A percentile compares a stretch with the other conserved stretches of the same genome.
Conservation (phyloP, 2,888 invertebrate species). For the Drosophila formosana region DNA sequence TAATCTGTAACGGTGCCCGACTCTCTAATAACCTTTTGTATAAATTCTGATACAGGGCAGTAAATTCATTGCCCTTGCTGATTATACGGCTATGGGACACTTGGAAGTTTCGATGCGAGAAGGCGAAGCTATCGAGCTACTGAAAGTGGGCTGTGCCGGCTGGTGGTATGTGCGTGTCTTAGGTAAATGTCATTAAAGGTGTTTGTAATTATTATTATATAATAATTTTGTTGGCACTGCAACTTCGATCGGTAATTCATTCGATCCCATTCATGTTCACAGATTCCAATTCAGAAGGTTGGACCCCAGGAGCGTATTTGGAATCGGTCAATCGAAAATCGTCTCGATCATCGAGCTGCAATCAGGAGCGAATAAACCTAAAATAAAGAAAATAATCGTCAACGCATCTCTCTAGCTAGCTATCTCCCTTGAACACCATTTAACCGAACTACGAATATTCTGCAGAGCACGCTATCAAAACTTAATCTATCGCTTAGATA, state of each 20-base stretch:
- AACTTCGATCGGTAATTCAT: background rate
- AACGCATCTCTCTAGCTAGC: background rate
- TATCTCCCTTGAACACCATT: slow-evolving; percentile 1
- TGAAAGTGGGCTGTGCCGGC: slow-evolving; percentile 97
- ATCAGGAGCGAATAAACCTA: slow-evolving; percentile 79
- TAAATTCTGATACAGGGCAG: slow-evolving; percentile 87
- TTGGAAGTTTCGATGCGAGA: slow-evolving; percentile 96
- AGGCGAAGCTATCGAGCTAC: slow-evolving; percentile 94
- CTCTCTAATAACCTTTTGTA: slow-evolving; percentile 43
- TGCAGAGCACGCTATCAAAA: slow-evolving; percentile 45
- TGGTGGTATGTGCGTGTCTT: slow-evolving; percentile 97
- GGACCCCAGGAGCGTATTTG: slow-evolving; percentile 97
- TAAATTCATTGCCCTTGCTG: slow-evolving; percentile 94
- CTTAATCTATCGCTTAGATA: slow-evolving; percentile 51
- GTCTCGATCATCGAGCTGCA: slow-evolving; percentile 88
- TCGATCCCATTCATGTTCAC: slow-evolving; percentile 41
- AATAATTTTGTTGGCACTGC: too few relatives aligned
- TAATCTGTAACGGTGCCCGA: background rate
- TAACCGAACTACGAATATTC: slow-evolving; percentile 25
- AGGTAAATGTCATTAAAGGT: slow-evolving; percentile 86
- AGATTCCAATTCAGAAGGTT: slow-evolving; percentile 92
- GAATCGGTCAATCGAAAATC: slow-evolving; percentile 92
- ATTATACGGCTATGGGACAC: slow-evolving; percentile 96
- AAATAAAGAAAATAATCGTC: slow-evolving; percentile 43
- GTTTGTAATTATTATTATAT: background rate